Conservation (phyloP, 2,888 invertebrate genomes). For the Sminthurinus aureus region DNA sequence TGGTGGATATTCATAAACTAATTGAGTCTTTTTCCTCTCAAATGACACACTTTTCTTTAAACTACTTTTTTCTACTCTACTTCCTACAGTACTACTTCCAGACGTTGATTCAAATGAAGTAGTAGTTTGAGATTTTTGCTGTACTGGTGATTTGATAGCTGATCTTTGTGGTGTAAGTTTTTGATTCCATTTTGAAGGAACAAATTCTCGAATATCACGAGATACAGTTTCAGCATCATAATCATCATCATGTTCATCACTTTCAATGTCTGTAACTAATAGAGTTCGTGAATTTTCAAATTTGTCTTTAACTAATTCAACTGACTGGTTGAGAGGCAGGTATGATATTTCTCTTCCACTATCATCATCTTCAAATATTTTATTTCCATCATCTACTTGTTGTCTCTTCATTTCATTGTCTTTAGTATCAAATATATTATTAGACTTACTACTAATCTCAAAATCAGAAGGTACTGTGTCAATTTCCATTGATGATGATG, state of each 20-base stretch:
- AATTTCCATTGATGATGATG: no score
- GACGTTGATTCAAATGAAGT: not conserved
- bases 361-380: not conserved
- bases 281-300: not conserved
- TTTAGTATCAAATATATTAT: no score
- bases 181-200: constrained; percentile 59
- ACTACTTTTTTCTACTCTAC: constrained; percentile 44
- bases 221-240: constrained; percentile 16
- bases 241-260: constrained; percentile 1
- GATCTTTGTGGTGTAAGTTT: constrained; percentile 54
- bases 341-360: not conserved
- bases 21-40: constrained; percentile 55
- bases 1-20: constrained; percentile 57
- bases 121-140: constrained; percentile 17
- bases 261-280: not conserved
- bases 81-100: not conserved
- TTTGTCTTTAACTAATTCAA: constrained; percentile 3
- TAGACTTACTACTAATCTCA: no score
- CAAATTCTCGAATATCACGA: constrained; percentile 44
- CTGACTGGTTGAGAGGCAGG: not conserved
- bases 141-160: constrained; percentile 54
- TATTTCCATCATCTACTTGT: not conserved
- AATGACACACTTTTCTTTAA: constrained; percentile 59
- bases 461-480: no score
- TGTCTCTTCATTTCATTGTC: no score